phyloP scores from a whole-genome alignment of 1,140 invertebrate genomes.

The Anoplolepis gracilipes region DNA sequence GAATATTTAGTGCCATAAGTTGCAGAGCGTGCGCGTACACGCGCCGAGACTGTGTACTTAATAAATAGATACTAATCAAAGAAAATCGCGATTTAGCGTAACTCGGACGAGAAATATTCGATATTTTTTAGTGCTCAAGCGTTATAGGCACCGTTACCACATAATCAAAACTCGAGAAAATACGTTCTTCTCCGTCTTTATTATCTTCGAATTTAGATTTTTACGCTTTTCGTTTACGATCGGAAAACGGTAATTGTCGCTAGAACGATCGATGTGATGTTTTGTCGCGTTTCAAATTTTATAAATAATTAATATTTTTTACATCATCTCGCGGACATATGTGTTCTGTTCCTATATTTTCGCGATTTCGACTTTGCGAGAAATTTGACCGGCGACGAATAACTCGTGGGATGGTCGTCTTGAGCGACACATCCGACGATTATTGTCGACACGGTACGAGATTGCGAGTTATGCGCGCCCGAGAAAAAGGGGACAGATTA shows the following conservation, averaged over 20 bases:
- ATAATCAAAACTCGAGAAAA: conserved; percentile 46
- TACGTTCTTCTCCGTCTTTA: conserved; percentile 1
- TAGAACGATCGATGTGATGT: not conserved
- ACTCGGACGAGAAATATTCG: conserved; percentile 14
- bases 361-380: conserved; percentile 49
- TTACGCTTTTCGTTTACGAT: conserved; percentile 24
- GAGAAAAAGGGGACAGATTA: conserved; percentile 37
- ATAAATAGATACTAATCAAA: conserved; percentile 77
- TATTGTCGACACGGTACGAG: conserved; percentile 23
- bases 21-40: conserved; percentile 76
- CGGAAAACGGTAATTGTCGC: not conserved
- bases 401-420: conserved; percentile 35
- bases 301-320: conserved; percentile 37
- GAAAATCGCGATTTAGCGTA: conserved; percentile 33
- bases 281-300: conserved; percentile 39
- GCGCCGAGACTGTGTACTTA: conserved; percentile 85
- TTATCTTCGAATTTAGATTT: conserved; percentile 6
- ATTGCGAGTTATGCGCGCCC: not conserved
- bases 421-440: conserved; percentile 37
- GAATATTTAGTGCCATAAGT: conserved; percentile 86
- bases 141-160: conserved; percentile 49
- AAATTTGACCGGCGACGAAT: not conserved
- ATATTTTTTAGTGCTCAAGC: conserved; percentile 48
- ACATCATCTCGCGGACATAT: not conserved
- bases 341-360: conserved; percentile 3